phyloP scores from a whole-genome alignment of 2,888 invertebrate species.

The Netelia fuscicornis region DNA sequence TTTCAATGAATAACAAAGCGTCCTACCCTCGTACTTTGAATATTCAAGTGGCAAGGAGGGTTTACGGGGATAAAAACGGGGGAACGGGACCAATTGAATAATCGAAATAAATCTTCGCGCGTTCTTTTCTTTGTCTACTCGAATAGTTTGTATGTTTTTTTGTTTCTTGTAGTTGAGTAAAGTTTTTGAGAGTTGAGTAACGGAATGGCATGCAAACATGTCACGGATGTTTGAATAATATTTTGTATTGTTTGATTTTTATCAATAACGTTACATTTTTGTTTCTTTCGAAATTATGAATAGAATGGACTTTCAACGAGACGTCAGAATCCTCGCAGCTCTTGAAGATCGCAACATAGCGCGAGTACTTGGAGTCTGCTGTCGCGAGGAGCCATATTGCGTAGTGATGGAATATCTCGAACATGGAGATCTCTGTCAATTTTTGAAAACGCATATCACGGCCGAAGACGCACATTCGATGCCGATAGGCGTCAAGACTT shows the following conservation, averaged over 20 bases:
- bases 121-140: conserved; percentile 14
- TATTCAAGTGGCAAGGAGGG: conserved; percentile 50
- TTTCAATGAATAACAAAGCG: conserved; percentile 68
- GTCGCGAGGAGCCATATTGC: conserved; percentile 91
- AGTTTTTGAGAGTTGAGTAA: not conserved
- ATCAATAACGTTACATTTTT: not conserved
- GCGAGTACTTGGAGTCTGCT: conserved; percentile 91
- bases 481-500: conserved; percentile 87
- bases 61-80: not conserved
- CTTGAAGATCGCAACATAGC: conserved; percentile 92
- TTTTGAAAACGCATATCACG: conserved; percentile 89
- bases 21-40: conserved; percentile 45
- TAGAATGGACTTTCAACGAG: conserved; percentile 94
- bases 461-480: conserved; percentile 87
- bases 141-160: not conserved
- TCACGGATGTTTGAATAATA: not conserved
- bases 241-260: not conserved
- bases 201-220: conserved; percentile 16
- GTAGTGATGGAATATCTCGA: conserved; percentile 94
- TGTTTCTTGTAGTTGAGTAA: not conserved
- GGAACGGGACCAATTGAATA: conserved; percentile 54
- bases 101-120: conserved; percentile 51
- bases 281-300: not conserved
- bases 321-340: conserved; percentile 94
- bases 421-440: conserved; percentile 93